Conservation (phyloP, 2,797 vertebrate species). For the Antennarius maculatus region DNA sequence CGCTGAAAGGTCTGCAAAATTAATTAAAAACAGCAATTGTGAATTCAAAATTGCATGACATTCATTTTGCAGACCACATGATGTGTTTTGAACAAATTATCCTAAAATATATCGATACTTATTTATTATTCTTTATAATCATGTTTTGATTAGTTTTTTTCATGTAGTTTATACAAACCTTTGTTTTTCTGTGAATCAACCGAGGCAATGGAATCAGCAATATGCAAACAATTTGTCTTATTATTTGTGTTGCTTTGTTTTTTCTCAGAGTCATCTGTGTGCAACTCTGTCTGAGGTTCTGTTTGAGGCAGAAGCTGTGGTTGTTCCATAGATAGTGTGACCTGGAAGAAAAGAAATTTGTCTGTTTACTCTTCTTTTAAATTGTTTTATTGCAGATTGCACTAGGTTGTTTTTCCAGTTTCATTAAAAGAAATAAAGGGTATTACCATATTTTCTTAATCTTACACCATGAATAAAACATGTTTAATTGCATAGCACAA, state of each 20-base stretch:
- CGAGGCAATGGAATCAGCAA: constrained; percentile 42
- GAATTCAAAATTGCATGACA: constrained; percentile 16
- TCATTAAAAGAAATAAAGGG: constrained; percentile 31
- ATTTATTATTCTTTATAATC: not conserved
- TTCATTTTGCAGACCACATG: not conserved
- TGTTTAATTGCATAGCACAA: constrained; percentile 62
- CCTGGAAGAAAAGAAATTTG: constrained; percentile 77
- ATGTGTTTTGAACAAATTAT: not conserved
- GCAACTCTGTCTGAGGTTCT: constrained; percentile 66
- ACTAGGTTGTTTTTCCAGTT: constrained; percentile 27
- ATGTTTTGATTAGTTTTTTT: constrained; percentile 26
- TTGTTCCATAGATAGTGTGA: constrained; percentile 89
- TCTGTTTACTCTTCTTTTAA: constrained; percentile 18
- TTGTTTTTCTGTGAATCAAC: constrained; percentile 78
- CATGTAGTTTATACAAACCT: constrained; percentile 81
- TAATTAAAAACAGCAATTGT: constrained; percentile 5
- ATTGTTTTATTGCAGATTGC: constrained; percentile 5
- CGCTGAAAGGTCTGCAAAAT: constrained; percentile 82
- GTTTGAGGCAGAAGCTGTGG: constrained; percentile 77
- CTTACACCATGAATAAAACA: constrained; percentile 71
- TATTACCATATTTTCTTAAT: constrained; percentile 58
- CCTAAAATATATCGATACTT: not conserved
- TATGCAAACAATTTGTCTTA: constrained; percentile 43
- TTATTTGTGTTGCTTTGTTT: constrained; percentile 54
- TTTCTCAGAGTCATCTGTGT: constrained; percentile 79